Evolutionary conservation across 2,888 invertebrate species (phyloP), one percentile per base, ranked within the genome.

Genomic region (Metopia argyrocephala): DNA sequence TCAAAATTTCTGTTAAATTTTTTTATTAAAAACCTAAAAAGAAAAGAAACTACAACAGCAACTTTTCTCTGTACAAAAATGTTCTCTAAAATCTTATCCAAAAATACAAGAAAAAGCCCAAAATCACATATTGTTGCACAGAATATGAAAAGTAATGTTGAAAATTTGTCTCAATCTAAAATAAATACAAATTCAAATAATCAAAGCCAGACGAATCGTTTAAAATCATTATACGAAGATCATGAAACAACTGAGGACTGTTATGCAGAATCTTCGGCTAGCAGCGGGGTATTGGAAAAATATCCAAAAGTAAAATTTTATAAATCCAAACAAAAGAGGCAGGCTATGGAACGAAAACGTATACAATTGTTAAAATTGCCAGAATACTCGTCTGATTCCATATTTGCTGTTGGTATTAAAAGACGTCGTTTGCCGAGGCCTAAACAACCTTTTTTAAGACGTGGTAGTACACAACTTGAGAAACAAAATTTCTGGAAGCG

Each of bases 401-500:
- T 61, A 0, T 59, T 66, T 18, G 66, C 27, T 5, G 21, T 1
- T 12, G 4, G 1, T 12, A 38, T 38, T 12, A 38, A 38, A 15
- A 38, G 15, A 15, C 38, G 38, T 2, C 27, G 7, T 0, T 18
- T n/a, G 6, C 2, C 25, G 6, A 52, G 5, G 12, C 7, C 20
- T 2, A 52, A 9, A 12, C 15, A 20, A 5, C 28, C 50, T 1
- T 66, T 9, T 38, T 27, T 50, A 6, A 75, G 5, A 54, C 48
- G 50, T 25, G n/a, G n/a, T n/a, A 75, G 59, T 59, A 48, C 31
- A 5, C 28, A 61, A 48, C 5, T 54, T 12, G 50, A 66, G 62
- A 62, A 23, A 18, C 46, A 70, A 20, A 15, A 48, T 3, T 74
- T 66, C 65, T 74, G 65, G 74, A 48, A 3, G 23, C 59, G 59